These are phyloP conservation scores for Amblyjoppa fuscipennis DNA, from an alignment of 2,888 invertebrate species.

Conservation along the genomic window DNA sequence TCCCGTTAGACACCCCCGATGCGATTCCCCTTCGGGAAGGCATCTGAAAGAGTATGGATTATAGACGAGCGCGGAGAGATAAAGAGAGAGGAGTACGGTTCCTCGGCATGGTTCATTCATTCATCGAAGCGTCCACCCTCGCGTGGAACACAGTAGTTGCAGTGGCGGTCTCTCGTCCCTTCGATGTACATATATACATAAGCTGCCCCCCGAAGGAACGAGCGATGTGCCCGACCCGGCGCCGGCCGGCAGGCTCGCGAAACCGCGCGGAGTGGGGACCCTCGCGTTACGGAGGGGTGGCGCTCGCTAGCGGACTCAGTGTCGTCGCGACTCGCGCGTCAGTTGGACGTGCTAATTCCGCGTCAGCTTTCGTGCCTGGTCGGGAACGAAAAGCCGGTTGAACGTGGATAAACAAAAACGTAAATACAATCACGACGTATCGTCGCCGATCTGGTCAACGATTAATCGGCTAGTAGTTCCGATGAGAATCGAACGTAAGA, in stretches of 20 bases:
- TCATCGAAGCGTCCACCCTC: constrained; percentile 54
- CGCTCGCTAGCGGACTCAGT: constrained; percentile 40
- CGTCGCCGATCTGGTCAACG: neutral
- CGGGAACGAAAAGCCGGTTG: constrained; percentile 20
- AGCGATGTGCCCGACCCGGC: constrained; percentile 13
- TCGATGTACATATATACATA: constrained; percentile 4
- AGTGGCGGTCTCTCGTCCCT: constrained; percentile 7
- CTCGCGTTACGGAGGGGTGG: constrained; percentile 2
- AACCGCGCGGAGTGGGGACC: constrained; percentile 2
- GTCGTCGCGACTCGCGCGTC: constrained; percentile 52
- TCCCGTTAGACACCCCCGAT: constrained; percentile 25
- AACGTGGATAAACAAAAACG: constrained; percentile 4
- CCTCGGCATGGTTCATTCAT: constrained; percentile 56
- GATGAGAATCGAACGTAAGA: neutral
- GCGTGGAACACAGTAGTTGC: constrained; percentile 24
- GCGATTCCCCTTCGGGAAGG: constrained; percentile 18
- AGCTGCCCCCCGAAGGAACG: constrained; percentile 9
- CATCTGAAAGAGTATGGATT: constrained; percentile 55
- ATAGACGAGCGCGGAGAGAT: constrained; percentile 31
- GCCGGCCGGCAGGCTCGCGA: constrained; percentile 35
- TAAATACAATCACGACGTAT: neutral
- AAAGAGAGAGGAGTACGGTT: constrained; percentile 25
- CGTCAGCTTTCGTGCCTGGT: neutral
- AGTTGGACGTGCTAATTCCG: neutral
- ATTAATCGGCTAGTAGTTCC: neutral